Conservation (phyloP, 1,140 invertebrate species). For the Drosophila eugracilis region DNA sequence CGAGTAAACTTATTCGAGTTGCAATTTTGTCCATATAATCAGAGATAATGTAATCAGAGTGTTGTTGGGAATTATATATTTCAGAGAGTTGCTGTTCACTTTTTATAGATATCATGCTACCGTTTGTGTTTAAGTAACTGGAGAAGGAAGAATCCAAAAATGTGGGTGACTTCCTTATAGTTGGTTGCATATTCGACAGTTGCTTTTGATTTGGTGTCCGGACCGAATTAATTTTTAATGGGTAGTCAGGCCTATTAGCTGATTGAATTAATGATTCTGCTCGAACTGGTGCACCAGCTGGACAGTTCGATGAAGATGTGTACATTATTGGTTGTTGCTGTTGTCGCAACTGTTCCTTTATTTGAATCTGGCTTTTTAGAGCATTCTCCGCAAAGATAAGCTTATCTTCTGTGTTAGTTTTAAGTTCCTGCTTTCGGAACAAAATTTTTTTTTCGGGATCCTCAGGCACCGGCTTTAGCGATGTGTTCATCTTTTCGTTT, state of each 20-base stretch:
- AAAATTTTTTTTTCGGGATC: conserved; percentile 9
- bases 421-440: conserved; percentile 9
- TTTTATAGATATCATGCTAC: conserved; percentile 65
- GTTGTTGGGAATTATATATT: conserved; percentile 75
- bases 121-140: conserved; percentile 26
- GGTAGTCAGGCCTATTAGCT: neutral
- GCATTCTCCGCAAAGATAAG: conserved; percentile 45
- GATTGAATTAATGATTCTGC: neutral
- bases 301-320: neutral
- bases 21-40: conserved; percentile 96
- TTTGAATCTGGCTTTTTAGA: conserved; percentile 59
- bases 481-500: conserved; percentile 17
- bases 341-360: conserved; percentile 58
- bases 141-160: conserved; percentile 13
- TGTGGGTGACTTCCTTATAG: conserved; percentile 19
- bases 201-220: neutral
- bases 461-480: neutral
- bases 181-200: conserved; percentile 2
- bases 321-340: conserved; percentile 13
- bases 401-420: conserved; percentile 19
- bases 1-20: conserved; percentile 92
- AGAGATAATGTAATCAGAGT: conserved; percentile 90
- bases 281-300: neutral
- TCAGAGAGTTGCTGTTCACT: conserved; percentile 79
- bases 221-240: conserved; percentile 2